Evolutionary conservation across 1,140 invertebrate species (phyloP), one percentile per base, ranked within the genome.

Genomic region (Harpegnathos saltator): DNA sequence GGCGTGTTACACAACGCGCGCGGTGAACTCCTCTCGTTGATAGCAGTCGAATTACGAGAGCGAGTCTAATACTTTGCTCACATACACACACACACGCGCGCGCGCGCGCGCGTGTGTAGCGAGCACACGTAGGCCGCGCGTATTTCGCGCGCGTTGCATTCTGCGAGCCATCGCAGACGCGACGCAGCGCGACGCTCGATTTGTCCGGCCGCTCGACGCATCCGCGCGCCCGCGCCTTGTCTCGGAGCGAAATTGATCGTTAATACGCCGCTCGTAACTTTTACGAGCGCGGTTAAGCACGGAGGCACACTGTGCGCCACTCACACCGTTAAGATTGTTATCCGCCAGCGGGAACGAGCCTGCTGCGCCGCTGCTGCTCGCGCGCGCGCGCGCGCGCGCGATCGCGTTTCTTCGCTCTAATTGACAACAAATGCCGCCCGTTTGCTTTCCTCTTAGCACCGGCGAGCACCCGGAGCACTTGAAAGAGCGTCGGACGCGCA

Each of bases 221-320:
- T 4, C 58, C 44, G 29, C 26, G 73, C n/a, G n/a, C n/a, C n/a
- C n/a, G n/a, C n/a, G n/a, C n/a, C n/a, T 85, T 86, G 83, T 73
- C 68, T 81, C 74, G 58, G 68, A 63, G 17, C 52, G 71, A 85
- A 44, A 85, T 86, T 68, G 84, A 63, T 86, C 68, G 56, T 86
- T 85, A 85, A 86, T 69, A 75, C 50, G 52, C 69, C 63, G 56
- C 56, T 82, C 84, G 63, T 85, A 86, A 85, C 15, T 82, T 86
- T 85, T 86, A 86, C 58, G 77, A 85, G 33, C 50, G 48, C 26
- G 56, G 63, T 75, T 72, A 58, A 82, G 48, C 69, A n/a, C 29
- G 58, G 38, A 44, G 58, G 72, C 62, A 56, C 26, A 9, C n/a
- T 38, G 24, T 24, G 63, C n/a, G n/a, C 48, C 61, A 22, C 65